Conservation (phyloP, 2,888 invertebrate species). For the Poecilus cupreus region DNA sequence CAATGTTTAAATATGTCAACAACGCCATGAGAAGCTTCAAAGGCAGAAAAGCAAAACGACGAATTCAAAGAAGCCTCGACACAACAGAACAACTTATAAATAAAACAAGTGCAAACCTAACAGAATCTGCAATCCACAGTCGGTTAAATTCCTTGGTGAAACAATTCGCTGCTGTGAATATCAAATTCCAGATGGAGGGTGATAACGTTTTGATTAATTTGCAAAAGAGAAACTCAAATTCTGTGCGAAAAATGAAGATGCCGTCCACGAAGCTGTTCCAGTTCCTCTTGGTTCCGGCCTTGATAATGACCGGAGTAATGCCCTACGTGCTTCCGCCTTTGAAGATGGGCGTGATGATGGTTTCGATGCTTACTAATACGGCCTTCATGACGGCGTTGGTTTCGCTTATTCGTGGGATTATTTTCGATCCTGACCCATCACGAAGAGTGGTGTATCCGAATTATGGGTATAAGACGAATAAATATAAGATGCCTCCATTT, state of each 20-base stretch:
- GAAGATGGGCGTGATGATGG: constrained; percentile 79
- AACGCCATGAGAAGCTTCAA: background rate
- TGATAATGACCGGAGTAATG: constrained; percentile 80
- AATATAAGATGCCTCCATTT: constrained; percentile 9
- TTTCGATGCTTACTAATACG: constrained; percentile 80
- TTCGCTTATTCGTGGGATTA: constrained; percentile 76
- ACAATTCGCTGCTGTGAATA: background rate
- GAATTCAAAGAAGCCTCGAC: no score
- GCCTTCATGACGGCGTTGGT: constrained; percentile 79
- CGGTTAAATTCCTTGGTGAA: background rate
- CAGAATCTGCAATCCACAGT: no score
- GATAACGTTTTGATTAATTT: constrained; percentile 1
- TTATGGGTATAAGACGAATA: constrained; percentile 73
- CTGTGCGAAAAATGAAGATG: constrained; percentile 6
- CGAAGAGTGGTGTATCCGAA: constrained; percentile 77
- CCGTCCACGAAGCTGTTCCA: constrained; percentile 70
- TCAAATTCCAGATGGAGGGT: background rate
- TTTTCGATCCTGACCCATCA: constrained; percentile 74
- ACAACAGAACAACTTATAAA: background rate
- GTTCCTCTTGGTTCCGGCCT: constrained; percentile 77
- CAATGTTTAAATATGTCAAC: background rate
- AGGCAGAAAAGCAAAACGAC: background rate
- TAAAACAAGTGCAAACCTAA: background rate
- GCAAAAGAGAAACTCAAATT: constrained; percentile 14
- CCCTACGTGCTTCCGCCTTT: constrained; percentile 82